Evolutionary conservation across 2,888 invertebrate species (phyloP).

Genomic region (Spilarctia lutea): DNA sequence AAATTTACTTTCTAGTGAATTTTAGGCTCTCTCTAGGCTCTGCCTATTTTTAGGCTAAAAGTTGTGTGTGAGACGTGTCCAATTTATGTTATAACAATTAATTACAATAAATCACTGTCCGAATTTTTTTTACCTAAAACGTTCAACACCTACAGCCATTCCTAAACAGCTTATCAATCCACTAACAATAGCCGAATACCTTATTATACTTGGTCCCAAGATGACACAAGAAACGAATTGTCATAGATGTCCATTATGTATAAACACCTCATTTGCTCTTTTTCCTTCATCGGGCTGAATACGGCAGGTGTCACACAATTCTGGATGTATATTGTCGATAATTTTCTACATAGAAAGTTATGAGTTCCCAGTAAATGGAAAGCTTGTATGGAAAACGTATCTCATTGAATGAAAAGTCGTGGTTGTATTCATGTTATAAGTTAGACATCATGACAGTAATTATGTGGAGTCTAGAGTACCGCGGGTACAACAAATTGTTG

Average conservation of each 20-base stretch:
- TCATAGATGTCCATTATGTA: slow-evolving; percentile 50
- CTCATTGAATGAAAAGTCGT: slow-evolving; percentile 67
- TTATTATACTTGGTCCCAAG: slow-evolving; percentile 48
- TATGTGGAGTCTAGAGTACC: slow-evolving; percentile 20
- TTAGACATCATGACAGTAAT: slow-evolving; percentile 4
- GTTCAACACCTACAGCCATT: slow-evolving; percentile 24
- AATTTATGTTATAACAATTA: neutral
- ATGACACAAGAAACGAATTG: slow-evolving; percentile 67
- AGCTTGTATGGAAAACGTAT: slow-evolving; percentile 73
- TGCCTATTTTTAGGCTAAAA: too few relatives aligned
- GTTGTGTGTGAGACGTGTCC: neutral
- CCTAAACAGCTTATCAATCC: slow-evolving; percentile 49
- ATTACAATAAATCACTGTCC: neutral
- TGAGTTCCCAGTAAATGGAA: slow-evolving; percentile 65
- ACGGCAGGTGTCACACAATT: slow-evolving; percentile 40
- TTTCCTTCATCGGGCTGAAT: slow-evolving; percentile 9
- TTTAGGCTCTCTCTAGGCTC: too few relatives aligned
- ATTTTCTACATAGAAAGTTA: slow-evolving; percentile 72
- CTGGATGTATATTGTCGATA: slow-evolving; percentile 51
- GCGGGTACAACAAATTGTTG: too few relatives aligned
- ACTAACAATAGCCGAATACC: slow-evolving; percentile 65
- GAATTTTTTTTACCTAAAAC: neutral
- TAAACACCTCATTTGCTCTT: slow-evolving; percentile 26
- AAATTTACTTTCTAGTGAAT: too few relatives aligned
- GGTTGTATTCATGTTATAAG: slow-evolving; percentile 23